These are phyloP conservation scores for Cyclargus thomasi DNA, from an alignment of 1,140 invertebrate species.

Conservation along the genomic window DNA sequence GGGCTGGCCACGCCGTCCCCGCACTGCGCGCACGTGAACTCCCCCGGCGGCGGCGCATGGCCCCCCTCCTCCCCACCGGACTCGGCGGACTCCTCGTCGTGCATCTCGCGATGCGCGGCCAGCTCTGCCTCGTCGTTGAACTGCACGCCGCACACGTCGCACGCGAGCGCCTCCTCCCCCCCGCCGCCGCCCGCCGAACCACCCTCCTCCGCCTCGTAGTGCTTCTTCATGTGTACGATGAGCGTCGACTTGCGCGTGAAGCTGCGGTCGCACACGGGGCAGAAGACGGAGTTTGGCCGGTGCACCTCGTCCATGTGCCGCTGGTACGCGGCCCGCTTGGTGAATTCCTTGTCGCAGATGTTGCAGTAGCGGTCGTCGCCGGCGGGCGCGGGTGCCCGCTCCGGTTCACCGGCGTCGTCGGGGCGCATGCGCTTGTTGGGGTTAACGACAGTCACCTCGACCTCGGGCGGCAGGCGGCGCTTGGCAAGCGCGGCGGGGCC, in stretches of 20 bases:
- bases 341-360: conserved; percentile 77
- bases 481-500: conserved; percentile 43
- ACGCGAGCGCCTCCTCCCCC: conserved; percentile 45
- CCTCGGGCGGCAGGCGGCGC: conserved; percentile 66
- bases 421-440: conserved; percentile 68
- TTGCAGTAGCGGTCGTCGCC: conserved; percentile 75
- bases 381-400: conserved; percentile 35
- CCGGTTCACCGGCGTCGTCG: conserved; percentile 59
- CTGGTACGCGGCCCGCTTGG: conserved; percentile 73
- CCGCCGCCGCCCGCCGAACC: conserved; percentile 39
- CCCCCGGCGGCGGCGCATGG: conserved; percentile 36
- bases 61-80: conserved; percentile 57
- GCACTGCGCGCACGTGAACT: conserved; percentile 70
- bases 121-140: conserved; percentile 43
- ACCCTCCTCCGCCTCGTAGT: conserved; percentile 60
- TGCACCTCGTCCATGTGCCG: conserved; percentile 76
- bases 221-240: conserved; percentile 74
- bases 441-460: conserved; percentile 70
- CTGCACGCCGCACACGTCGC: conserved; percentile 55
- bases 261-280: conserved; percentile 74
- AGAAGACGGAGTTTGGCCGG: conserved; percentile 59
- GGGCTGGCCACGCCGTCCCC: conserved; percentile 66
- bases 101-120: conserved; percentile 39
- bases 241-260: conserved; percentile 74
- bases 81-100: conserved; percentile 56